Conservation (phyloP, 1,140 invertebrate species). For the Phenacoccus solenopsis region DNA sequence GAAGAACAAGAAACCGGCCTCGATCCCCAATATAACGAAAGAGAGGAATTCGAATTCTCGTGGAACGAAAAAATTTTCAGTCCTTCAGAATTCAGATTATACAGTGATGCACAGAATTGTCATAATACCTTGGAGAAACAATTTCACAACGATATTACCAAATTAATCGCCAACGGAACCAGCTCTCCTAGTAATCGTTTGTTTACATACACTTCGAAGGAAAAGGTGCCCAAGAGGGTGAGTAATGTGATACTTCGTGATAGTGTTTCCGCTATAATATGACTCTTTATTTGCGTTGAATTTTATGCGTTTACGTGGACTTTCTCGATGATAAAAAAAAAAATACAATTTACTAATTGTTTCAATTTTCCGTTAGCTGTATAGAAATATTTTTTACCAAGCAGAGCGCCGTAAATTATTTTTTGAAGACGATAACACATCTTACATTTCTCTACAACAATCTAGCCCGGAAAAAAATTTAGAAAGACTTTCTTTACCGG, state of each 20-base stretch:
- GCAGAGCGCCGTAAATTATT: neutral
- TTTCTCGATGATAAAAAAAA: too few relatives aligned
- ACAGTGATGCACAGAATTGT: neutral
- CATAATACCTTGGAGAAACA: neutral
- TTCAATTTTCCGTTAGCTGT: neutral
- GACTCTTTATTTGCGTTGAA: too few relatives aligned
- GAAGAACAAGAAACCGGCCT: neutral
- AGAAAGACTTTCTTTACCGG: neutral
- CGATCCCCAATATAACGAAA: constrained; percentile 5
- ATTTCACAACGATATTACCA: neutral
- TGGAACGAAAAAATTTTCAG: constrained; percentile 8
- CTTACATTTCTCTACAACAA: neutral
- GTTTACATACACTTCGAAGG: neutral
- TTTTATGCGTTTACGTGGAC: too few relatives aligned
- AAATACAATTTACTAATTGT: neutral
- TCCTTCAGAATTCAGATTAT: constrained; percentile 1
- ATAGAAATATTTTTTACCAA: neutral
- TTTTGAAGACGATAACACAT: neutral
- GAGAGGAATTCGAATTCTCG: constrained; percentile 9
- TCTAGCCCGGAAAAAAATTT: neutral
- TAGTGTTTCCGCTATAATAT: too few relatives aligned
- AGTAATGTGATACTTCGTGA: too few relatives aligned
- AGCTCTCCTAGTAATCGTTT: neutral
- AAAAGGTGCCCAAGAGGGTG: neutral
- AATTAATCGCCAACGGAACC: neutral